Evolutionary conservation across 2,888 invertebrate genomes (phyloP), one percentile per base, ranked within the genome.

Genomic region (Ceraclea dissimilis): DNA sequence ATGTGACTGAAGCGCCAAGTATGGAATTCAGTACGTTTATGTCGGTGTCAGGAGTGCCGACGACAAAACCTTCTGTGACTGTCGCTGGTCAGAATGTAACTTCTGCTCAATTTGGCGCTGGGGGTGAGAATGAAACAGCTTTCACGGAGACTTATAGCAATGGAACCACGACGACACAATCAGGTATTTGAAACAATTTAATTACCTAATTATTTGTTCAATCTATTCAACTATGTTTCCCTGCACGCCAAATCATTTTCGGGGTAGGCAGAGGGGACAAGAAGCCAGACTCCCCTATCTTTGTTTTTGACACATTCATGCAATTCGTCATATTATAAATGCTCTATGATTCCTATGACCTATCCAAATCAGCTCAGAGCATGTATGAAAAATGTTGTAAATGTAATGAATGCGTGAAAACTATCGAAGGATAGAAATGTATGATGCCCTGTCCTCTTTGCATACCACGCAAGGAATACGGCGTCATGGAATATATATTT

Each of bases 1-100:
- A 53, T 21, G 21, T 47, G 10, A 49, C 59, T 19, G 26, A 26
- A 33, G 48, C 21, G 11, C 44, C 44, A 19, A 43, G 49, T 34
- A 31, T 46, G 19, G 59, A 61, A 16, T 56, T 57, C 17, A 61
- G 53, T 19, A 61, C 61, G n/a, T 57, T 57, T 19, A 56, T 58
- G 57, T 57, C 55, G 5, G 54, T 61, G 17, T 59, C 61, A 19
- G 56, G 57, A 26, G 53, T 55, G n/a, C 51, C 57, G 11, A 47
- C 54, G 17, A 49, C 60, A 16, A 31, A 46, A 13, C 26, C 50
- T 13, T 48, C 52, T 16, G 26, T 21, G 2, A 49, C 39, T 22
- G 49, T 21, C 26, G 47, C 21, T 1, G 52, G 16, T 11, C 22
- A 22, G 16, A 49, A 51, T 11, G 20, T 49, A 11, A 56, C 58